These are phyloP conservation scores for Phainopepla nitens DNA, from an alignment of 2,113 vertebrate species.

Conservation along the genomic window DNA sequence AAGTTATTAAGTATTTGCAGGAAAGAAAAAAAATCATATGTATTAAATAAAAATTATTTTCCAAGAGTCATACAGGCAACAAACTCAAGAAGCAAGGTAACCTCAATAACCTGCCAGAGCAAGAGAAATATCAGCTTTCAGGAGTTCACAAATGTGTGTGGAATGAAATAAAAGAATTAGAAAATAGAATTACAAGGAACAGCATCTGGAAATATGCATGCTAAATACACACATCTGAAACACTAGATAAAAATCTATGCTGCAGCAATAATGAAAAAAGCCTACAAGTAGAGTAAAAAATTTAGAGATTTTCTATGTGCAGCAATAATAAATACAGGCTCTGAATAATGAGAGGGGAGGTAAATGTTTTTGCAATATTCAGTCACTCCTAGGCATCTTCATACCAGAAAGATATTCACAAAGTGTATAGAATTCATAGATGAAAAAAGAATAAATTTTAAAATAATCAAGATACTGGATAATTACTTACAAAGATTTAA, in stretches of 20 bases:
- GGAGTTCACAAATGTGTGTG: not conserved
- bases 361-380: constrained; percentile 12
- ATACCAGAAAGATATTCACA: not conserved
- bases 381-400: not conserved
- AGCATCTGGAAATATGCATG: not conserved
- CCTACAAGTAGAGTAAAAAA: not conserved
- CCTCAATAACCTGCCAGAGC: not conserved
- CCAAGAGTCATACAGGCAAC: not conserved
- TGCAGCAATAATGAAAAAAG: not conserved
- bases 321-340: not conserved
- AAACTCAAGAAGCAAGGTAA: not conserved
- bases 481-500: not conserved
- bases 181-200: not conserved
- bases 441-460: not conserved
- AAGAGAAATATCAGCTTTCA: not conserved
- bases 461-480: not conserved
- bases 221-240: not conserved
- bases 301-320: not conserved
- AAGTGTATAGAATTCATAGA: not conserved
- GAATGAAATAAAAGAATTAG: not conserved
- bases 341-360: not conserved
- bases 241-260: not conserved
- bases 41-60: not conserved
- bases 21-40: not conserved
- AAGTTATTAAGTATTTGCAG: not conserved